Conservation (phyloP, 2,888 invertebrate species). For the Lypha dubia region DNA sequence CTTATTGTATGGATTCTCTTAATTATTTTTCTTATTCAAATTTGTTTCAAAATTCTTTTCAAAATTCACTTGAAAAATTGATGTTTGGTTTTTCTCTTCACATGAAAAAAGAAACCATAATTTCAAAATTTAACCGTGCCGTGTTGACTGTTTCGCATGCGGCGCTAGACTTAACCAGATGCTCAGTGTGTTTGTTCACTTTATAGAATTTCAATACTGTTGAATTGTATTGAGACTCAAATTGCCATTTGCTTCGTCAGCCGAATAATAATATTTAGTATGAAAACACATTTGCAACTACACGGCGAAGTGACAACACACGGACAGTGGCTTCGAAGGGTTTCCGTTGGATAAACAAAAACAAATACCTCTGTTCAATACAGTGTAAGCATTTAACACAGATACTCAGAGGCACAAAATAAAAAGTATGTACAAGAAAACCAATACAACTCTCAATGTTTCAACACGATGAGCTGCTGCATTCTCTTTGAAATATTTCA, state of each 20-base stretch:
- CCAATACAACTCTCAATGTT: slow-evolving; percentile 1
- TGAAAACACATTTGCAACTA: slow-evolving; percentile 42
- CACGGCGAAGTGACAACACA: slow-evolving; percentile 39
- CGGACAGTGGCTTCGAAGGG: slow-evolving; percentile 33
- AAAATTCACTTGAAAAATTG: slow-evolving; percentile 24
- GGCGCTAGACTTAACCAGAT: slow-evolving; percentile 69
- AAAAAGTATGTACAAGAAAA: neutral
- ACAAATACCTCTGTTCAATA: slow-evolving; percentile 20
- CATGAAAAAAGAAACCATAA: neutral
- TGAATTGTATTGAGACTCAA: slow-evolving; percentile 60
- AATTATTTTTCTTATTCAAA: slow-evolving; percentile 6
- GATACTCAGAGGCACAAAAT: slow-evolving; percentile 8
- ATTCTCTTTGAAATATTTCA: slow-evolving; percentile 1
- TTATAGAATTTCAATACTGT: slow-evolving; percentile 73
- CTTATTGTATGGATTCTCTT: slow-evolving; percentile 28
- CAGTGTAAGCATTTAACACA: slow-evolving; percentile 41
- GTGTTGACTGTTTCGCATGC: slow-evolving; percentile 67
- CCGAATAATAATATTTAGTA: neutral
- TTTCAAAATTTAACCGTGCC: slow-evolving; percentile 20
- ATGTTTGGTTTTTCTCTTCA: slow-evolving; percentile 20
- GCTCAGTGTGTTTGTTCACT: slow-evolving; percentile 64
- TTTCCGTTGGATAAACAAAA: neutral
- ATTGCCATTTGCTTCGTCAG: slow-evolving; percentile 35
- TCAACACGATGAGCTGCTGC: slow-evolving; percentile 13
- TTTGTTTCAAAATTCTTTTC: slow-evolving; percentile 2